These are phyloP conservation scores for Pseudomyrmex flavicornis DNA, from an alignment of 1,140 invertebrate genomes.

Conservation along the genomic window DNA sequence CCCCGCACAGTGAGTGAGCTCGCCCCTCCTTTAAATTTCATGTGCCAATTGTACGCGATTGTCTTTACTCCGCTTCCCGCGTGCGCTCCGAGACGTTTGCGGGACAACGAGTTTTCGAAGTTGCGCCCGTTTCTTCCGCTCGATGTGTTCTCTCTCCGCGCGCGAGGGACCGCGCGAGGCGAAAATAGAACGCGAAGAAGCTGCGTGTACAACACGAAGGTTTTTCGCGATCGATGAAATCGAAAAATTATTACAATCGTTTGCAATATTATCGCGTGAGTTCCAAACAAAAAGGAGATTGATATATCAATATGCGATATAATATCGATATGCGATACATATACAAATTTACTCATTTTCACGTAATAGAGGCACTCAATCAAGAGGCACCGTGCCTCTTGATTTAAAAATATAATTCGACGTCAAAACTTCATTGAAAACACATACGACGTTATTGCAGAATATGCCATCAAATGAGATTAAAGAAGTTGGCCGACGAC, in stretches of 20 bases:
- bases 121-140: conserved; percentile 48
- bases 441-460: not conserved
- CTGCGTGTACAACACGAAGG: not conserved
- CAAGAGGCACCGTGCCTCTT: too few relatives aligned
- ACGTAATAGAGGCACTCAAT: too few relatives aligned
- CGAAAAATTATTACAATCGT: not conserved
- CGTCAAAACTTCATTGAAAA: too few relatives aligned
- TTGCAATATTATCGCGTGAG: not conserved
- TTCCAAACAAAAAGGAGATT: not conserved
- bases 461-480: not conserved
- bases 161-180: not conserved
- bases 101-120: conserved; percentile 52
- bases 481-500: not conserved
- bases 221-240: not conserved
- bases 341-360: too few relatives aligned
- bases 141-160: conserved; percentile 25
- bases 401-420: too few relatives aligned
- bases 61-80: conserved; percentile 80
- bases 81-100: conserved; percentile 60
- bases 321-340: too few relatives aligned
- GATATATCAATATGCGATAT: too few relatives aligned
- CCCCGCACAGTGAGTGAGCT: conserved; percentile 53
- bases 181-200: conserved; percentile 57
- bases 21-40: conserved; percentile 84
- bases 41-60: conserved; percentile 85